Evolutionary conservation across 2,888 invertebrate species (phyloP), one percentile per base, ranked within the genome.

Genomic region (Callyntrura sp.): DNA sequence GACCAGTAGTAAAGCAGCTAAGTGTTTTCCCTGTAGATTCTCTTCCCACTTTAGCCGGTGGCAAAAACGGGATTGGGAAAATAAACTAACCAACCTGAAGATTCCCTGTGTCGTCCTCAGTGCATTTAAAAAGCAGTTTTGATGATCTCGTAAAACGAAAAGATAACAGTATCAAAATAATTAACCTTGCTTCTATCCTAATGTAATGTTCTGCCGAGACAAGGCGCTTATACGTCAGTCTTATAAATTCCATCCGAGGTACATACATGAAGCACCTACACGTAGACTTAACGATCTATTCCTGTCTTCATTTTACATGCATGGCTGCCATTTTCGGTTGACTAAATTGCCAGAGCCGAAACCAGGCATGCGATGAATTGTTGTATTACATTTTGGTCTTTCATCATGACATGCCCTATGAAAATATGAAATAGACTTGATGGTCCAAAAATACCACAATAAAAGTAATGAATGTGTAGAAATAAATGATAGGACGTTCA

Each of bases 371-470:
- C 25, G 78, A 51, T 11, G 48, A 78, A 55, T 76, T 76, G 55
- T 35, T 55, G 28, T n/a, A 76, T 55, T 51, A 55, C 25, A 55
- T 57, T 78, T 78, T 76, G 73, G 73, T 76, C 48, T 23, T 68
- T 35, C n/a, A 62, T 62, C 62, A 14, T 23, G 6, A 35, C 43
- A 70, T 25, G 28, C 12, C 14, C 3, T 20, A 43, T 9, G 48
- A 48, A 23, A 48, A 76, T 35, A 76, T 48, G 23, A 45, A n/a
- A 11, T 43, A 25, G n/a, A 70, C 70, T 78, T 78, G 51, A 55
- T 55, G 25, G 48, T 23, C 76, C 25, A 51, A 11, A 9, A 23
- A n/a, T 3, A 17, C 20, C 78, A 51, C 28, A 73, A 51, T 55
- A 51, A 28, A 55, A 43, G 60, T 1, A 11, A 60, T 68, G 73